Base-by-base conservation (phyloP, 2,888 invertebrate genomes). In the Chromoteleia sp. region DNA sequence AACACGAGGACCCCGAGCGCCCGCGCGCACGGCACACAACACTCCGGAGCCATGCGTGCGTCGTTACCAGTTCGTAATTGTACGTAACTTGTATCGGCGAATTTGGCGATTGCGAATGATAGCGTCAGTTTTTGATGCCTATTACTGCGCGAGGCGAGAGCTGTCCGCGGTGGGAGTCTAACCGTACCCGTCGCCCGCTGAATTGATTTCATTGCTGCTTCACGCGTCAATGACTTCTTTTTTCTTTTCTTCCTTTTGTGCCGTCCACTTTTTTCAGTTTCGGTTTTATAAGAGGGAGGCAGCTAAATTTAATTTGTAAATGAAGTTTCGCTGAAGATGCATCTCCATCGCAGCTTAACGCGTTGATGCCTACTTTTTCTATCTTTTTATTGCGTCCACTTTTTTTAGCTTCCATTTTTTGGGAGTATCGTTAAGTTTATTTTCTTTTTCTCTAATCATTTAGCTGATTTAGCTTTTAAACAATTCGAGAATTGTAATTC, bases 1-100 rank as follows among this genome's bases (percentile, higher is more conserved):
- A 68, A 68, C 74, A 68, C 74, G 67, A 52, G 80, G 54, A 58
- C 73, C 78, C 36, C 41, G 68, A 76, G 71, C 52, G 63, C 71
- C 41, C 10, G 48, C 50, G 41, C 52, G 41, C 65, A 59, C 68
- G n/a, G 50, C 65, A 50, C 17, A 54, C 25, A 45, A 56, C 63
- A 17, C 43, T 63, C 45, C 1, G 8, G 29, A n/a, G 14, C 68
- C 54, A 43, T 71, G 58, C 59, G 71, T 50, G 39, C 41, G 61
- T 73, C 63, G 43, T 61, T 56, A 54, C 54, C 43, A 36, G 29
- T 41, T 56, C 25, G 52, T 76, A 58, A 67, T 68, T 75, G 65
- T 75, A 75, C 58, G 45, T 56, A 56, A 75, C 75, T 63, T 56
- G 74, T 54, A 63, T 50, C 63, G 63, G 52, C 74, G 45, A 56